Base-by-base conservation (phyloP, 2,888 invertebrate genomes). In the Leucoma salicis region DNA sequence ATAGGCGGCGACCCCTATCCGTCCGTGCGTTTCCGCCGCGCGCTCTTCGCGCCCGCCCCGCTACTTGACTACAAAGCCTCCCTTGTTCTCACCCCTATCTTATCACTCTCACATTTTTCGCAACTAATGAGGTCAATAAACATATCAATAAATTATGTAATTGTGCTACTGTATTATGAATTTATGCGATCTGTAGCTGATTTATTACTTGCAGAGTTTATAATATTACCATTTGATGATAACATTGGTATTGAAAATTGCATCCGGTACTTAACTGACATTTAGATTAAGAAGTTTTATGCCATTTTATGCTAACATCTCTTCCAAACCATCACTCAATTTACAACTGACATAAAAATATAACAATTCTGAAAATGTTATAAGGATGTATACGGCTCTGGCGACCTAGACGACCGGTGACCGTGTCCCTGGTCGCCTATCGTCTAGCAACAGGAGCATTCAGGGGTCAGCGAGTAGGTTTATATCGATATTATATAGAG, bases 81-180 rank as follows among this genome's bases (percentile, higher is more conserved):
- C 72, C 74, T 87, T 86, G 83, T 87, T 71, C 65, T 56, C 52
- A 70, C 67, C 75, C 74, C 74, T 82, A 82, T 86, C 84, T 86
- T 85, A 86, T 87, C 85, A 74, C 72, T 80, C 78, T 78, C 74
- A 73, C 77, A 84, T 82, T 84, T 61, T 89, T 88, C 81, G 86
- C 87, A 77, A 82, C 70, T 84, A 82, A 85, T 82, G 82, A 85
- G 76, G 67, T 61, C 74, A 78, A 77, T 79, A 66, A 69, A 68
- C 67, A 68, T 80, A 80, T 79, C 71, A 63, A 61, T 62, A 63
- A 70, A 70, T 76, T 73, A 72, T 72, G 57, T 72, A 75, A 82
- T 78, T 75, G 76, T 61, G 55, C 54, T 64, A 65, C 59, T 65
- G 61, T 38, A 67, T 53, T 66, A 70, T 56, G 18, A 70, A 73